Base-by-base conservation (phyloP, 2,888 invertebrate species). In the Ashinkailepas kermadecensis region DNA sequence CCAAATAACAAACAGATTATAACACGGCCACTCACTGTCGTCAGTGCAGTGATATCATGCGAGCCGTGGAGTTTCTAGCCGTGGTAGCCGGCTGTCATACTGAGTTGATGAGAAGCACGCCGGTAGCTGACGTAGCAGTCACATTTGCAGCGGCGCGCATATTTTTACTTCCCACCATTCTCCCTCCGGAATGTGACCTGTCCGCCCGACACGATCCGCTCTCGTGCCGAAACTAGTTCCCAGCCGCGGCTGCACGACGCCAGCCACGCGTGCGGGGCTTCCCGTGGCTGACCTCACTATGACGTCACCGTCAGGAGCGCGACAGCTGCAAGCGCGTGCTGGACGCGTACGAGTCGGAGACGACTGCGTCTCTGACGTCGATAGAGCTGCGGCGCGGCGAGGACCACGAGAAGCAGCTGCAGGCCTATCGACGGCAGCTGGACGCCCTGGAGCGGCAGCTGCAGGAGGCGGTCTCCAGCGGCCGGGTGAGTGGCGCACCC, bases 271-370 rank as follows among this genome's bases (percentile, higher is more conserved):
- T 80, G 70, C 39, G 39, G 39, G 39, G 39, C 39, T 39, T 39
- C 39, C 39, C 39, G 39, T 39, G 39, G 39, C 39, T 39, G 39
- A 39, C 4, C 1, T 39, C 39, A 39, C 39, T 4, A 39, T 39
- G 39, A 39, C 39, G 39, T 39, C 59, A 13, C 59, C 18, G n/a
- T 18, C 81, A 87, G 87, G 95, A 95, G 87, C 89, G 95, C 56
- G 95, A 95, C 86, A 94, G 93, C 86, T 94, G 94, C 85, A 91
- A 94, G 81, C 91, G 92, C 83, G 92, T 95, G 85, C 87, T 95
- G 79, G 94, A 95, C 86, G 91, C 93, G 81, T 94, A 94, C 86
- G 95, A 95, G 88, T 93, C 93, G 86, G 95, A 95, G 88, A 88
- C 93, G 84, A 93, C 94, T 0, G 89, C 90, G 81, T 86, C 87